Conservation (phyloP, 2,888 invertebrate species). For the Dione juno region DNA sequence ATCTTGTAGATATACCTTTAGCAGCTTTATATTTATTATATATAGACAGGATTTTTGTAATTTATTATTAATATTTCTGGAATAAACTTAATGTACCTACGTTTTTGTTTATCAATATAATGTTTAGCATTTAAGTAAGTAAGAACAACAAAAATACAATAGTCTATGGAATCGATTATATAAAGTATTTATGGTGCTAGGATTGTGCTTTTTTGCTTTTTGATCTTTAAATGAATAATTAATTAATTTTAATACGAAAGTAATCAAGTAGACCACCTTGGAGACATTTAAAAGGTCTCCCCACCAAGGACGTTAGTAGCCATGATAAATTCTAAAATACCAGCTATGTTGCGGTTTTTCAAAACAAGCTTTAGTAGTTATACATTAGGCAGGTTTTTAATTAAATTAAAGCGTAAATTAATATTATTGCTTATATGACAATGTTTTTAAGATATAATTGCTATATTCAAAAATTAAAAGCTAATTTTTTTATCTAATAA, state of each 20-base stretch:
- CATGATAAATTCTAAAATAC: slow-evolving; percentile 39
- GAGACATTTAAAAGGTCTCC: slow-evolving; percentile 68
- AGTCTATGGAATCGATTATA: not conserved
- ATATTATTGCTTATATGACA: slow-evolving; percentile 9
- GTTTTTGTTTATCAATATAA: not conserved
- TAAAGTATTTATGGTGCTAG: not conserved
- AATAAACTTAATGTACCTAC: too few species aligned
- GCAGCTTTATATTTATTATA: not conserved
- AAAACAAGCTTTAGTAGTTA: slow-evolving; percentile 40
- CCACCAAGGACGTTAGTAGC: slow-evolving; percentile 52
- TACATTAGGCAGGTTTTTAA: slow-evolving; percentile 22
- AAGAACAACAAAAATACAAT: not conserved
- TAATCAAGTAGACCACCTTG: slow-evolving; percentile 68
- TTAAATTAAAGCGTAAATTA: slow-evolving; percentile 16
- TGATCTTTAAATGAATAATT: slow-evolving; percentile 7
- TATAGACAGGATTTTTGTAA: not conserved
- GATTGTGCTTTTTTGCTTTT: slow-evolving; percentile 7
- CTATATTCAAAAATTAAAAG: not conserved
- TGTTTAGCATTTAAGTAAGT: not conserved
- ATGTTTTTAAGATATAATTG: not conserved
- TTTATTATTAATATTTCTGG: too few species aligned
- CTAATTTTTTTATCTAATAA: not conserved
- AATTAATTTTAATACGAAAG: slow-evolving; percentile 52
- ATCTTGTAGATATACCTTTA: slow-evolving; percentile 22
- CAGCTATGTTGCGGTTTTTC: slow-evolving; percentile 48